Evolutionary conservation across 2,797 vertebrate species (phyloP).

Genomic region (Tinamus major): DNA sequence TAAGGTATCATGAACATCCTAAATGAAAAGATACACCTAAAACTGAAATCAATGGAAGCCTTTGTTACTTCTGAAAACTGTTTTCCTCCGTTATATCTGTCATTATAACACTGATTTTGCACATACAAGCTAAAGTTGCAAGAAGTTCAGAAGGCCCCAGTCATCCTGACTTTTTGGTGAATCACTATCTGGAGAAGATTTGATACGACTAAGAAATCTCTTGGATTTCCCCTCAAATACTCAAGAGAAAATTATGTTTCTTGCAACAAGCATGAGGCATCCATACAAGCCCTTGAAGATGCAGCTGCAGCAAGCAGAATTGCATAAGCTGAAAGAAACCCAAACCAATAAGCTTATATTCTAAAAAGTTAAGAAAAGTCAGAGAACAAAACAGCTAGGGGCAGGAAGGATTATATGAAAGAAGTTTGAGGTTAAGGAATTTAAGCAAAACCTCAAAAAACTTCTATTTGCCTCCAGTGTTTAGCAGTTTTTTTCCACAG

Average conservation of each 20-base stretch:
- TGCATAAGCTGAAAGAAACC: background rate
- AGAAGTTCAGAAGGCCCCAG: background rate
- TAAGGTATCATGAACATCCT: background rate
- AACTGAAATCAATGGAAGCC: too few species aligned
- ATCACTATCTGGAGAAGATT: background rate
- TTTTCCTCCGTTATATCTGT: background rate
- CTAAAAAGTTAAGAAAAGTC: background rate
- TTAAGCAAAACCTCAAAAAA: background rate
- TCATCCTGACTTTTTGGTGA: background rate
- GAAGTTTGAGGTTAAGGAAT: background rate
- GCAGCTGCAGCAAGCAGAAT: background rate
- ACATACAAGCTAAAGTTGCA: background rate
- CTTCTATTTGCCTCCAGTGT: background rate
- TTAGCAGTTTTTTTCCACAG: background rate
- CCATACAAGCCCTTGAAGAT: background rate
- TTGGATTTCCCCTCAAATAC: background rate
- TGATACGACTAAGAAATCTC: accelerated
- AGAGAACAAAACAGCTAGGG: background rate
- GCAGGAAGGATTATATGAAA: background rate
- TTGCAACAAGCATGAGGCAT: background rate
- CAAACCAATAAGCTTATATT: background rate
- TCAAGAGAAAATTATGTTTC: background rate
- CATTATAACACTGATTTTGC: background rate
- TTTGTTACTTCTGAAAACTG: background rate
- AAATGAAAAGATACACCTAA: too few species aligned